Conservation (phyloP, 2,888 invertebrate species). For the Dugesia japonica region DNA sequence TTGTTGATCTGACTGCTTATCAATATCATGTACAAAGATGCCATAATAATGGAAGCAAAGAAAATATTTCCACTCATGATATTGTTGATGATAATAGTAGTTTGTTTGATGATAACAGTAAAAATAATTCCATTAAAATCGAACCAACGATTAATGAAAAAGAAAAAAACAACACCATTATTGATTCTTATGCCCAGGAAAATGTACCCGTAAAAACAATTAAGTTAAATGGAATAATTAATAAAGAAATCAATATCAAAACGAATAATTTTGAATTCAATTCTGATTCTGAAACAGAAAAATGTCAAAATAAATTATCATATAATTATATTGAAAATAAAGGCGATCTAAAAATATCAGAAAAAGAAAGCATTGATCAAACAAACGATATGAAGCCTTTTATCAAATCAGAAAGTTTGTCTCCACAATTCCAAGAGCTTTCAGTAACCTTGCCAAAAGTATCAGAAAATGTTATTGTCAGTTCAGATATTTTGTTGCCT, state of each 20-base stretch:
- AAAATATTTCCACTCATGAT: not conserved
- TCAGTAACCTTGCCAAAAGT: not conserved
- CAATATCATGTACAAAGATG: constrained; percentile 21
- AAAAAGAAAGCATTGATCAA: not conserved
- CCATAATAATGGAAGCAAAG: not conserved
- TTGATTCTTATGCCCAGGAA: too few species aligned
- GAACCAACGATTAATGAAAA: not conserved
- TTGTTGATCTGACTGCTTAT: constrained; percentile 22
- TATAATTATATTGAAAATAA: not conserved
- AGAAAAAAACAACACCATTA: not conserved
- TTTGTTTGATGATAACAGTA: not conserved
- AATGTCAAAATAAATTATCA: not conserved
- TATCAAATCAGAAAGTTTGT: not conserved
- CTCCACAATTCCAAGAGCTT: not conserved
- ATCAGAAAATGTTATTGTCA: not conserved
- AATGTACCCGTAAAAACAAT: too few species aligned
- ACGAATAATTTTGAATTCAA: not conserved
- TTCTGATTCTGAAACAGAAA: not conserved
- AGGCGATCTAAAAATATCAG: not conserved
- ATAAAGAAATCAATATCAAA: not conserved
- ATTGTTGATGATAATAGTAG: not conserved
- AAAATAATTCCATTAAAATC: not conserved
- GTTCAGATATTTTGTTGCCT: not conserved
- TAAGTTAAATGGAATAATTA: not conserved
- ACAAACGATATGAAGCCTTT: not conserved